Evolutionary conservation across 2,113 vertebrate species (phyloP), one percentile per base, ranked within the genome.

Genomic region (Siphamia tubifer): DNA sequence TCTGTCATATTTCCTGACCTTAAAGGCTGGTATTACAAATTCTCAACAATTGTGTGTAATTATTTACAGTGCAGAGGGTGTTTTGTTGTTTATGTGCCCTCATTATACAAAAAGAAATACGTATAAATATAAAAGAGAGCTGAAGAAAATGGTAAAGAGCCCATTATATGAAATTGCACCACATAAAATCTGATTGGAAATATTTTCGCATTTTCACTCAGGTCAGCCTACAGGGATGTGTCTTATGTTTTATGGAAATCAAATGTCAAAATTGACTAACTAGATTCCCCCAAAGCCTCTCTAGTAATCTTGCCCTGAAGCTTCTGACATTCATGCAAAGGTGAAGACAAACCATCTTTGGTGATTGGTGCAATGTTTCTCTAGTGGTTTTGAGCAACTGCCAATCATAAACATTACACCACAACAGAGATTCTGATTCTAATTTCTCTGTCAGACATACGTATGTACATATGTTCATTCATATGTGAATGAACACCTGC

Each of bases 221-320:
- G 60, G 38, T 58, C 48, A 16, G 45, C 40, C 62, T 61, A 45
- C 61, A 31, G 36, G 67, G 44, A 72, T 43, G 17, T 16, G 62
- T 31, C 60, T 65, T 58, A 57, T 73, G 68, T 79, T 83, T 82
- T 75, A 85, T 87, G 77, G 75, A 79, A 85, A 83, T 82, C 60
- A 87, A 83, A 84, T 84, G 79, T 72, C 79, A 80, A 60, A 75
- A 84, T 78, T 70, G 74, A 88, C 67, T 56, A 86, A 84, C 61
- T 66, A 58, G 48, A 71, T 82, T 57, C 63, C 55, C 51, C 20
- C 17, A 69, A 79, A 87, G 71, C 68, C 57, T 60, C 74, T 32
- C 8, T 34, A 21, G 82, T 86, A 83, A 83, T 86, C 77, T 66
- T 73, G 68, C 76, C 85, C 85, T 43, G 48, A 68, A 90, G 89